Evolutionary conservation across 2,797 vertebrate species (phyloP), one percentile per base, ranked within the genome.

Genomic region (Parambassis ranga): DNA sequence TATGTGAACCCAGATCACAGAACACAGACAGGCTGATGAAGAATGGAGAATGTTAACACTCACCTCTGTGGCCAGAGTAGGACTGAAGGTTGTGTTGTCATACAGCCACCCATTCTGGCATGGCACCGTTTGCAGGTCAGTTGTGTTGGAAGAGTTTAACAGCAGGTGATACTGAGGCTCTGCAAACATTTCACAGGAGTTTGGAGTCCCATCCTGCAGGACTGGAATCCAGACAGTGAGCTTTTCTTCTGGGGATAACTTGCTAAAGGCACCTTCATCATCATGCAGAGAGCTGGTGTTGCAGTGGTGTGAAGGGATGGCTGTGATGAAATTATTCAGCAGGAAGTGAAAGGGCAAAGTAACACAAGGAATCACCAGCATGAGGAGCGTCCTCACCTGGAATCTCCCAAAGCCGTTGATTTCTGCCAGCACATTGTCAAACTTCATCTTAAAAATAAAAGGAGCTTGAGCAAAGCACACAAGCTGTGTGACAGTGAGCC

Each of bases 71-170:
- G 91, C 90, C 42, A 95, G 87, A 36, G 95, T 95, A 52, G 94
- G 94, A 51, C 79, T 91, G 84, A 97, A 94, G 33, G 84, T 93
- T 0, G 89, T 92, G 65, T 50, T 84, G 72, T 96, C 90, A 0
- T 93, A 96, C 36, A 90, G 87, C 96, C 95, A 98, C 82, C 95
- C 95, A 0, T 90, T 84, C 43, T 87, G 88, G 70, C 96, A 98
- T 0, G 68, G 20, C 26, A 90, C 78, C 1, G 75, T 82, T 6
- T 20, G n/a, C 2, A 67, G 28, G 1, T 41, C 35, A n/a, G 66
- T 41, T 1, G 13, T n/a, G 30, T 80, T 86, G 55, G 88, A 88
- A 6, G 65, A 69, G 55, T 91, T 89, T 11, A 41, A n/a, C 39
- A 92, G 73, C 52, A 92, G 77, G 4, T 90, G 77, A 47, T 88